Percentiles rank a stretch among this genome's conserved stretches.
These are phyloP conservation scores for Agriotes lineatus DNA, from an alignment of 2,888 invertebrate species.

Conservation along the genomic window DNA sequence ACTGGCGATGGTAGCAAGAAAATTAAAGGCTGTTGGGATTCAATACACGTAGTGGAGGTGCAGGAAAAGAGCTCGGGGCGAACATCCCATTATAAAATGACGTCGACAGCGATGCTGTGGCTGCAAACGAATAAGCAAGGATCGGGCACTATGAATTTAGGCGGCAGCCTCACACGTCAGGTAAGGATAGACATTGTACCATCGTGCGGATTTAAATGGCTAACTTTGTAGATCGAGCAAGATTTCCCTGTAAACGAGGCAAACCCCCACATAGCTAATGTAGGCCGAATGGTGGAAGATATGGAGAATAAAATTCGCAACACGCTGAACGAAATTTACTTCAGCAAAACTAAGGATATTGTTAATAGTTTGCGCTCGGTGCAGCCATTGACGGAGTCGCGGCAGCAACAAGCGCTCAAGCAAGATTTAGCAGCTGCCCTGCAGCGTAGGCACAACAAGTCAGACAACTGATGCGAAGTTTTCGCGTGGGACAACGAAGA, in stretches of 20 bases:
- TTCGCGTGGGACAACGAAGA: constrained; percentile 15
- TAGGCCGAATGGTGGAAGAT: constrained; percentile 98
- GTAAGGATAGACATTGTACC: constrained; percentile 66
- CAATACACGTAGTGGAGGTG: constrained; percentile 99
- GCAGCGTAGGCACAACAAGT: constrained; percentile 83
- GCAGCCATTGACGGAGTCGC: constrained; percentile 86
- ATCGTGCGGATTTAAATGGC: no score
- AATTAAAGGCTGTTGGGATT: constrained; percentile 99
- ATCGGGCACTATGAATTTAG: constrained; percentile 99
- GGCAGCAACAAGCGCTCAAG: constrained; percentile 85
- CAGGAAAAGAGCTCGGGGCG: constrained; percentile 95
- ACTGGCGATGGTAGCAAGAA: constrained; percentile 98
- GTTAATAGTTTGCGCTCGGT: constrained; percentile 87
- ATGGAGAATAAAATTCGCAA: constrained; percentile 99
- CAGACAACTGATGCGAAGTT: constrained; percentile 62
- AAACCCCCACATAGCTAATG: constrained; percentile 97
- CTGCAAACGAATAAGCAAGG: constrained; percentile 96
- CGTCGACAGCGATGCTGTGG: constrained; percentile 99
- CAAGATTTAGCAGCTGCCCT: constrained; percentile 88
- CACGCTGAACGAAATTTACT: constrained; percentile 98
- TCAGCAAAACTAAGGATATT: constrained; percentile 98
- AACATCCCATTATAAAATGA: constrained; percentile 97
- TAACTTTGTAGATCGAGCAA: constrained; percentile 84
- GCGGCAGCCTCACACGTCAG: constrained; percentile 98
- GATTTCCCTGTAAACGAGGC: constrained; percentile 93